Conservation (phyloP, 1,140 invertebrate genomes). For the Dreissena polymorpha region DNA sequence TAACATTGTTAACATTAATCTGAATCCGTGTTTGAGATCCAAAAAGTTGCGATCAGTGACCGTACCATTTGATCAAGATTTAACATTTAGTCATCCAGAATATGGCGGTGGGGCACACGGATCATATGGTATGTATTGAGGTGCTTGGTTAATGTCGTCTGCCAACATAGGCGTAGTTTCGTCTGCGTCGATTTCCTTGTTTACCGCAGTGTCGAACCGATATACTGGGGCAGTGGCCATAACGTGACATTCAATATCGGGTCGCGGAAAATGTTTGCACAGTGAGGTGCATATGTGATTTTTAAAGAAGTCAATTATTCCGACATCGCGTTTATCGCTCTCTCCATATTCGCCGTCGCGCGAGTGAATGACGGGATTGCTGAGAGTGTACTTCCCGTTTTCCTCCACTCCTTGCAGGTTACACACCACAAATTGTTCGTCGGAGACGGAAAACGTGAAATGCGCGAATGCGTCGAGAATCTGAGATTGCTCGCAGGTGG, state of each 20-base stretch:
- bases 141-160: background rate
- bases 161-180: background rate
- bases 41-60: too few relatives aligned
- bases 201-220: background rate
- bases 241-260: background rate
- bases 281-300: conserved; percentile 45
- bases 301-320: conserved; percentile 38
- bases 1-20: too few relatives aligned
- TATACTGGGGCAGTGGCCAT: background rate
- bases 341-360: conserved; percentile 23
- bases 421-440: conserved; percentile 38
- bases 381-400: conserved; percentile 23
- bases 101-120: conserved; percentile 19
- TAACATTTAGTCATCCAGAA: background rate
- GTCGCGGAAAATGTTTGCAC: conserved; percentile 36
- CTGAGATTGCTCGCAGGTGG: conserved; percentile 4
- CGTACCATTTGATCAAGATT: too few relatives aligned
- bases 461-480: conserved; percentile 40
- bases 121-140: conserved; percentile 3
- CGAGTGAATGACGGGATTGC: conserved; percentile 45
- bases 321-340: conserved; percentile 19
- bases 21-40: too few relatives aligned
- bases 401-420: conserved; percentile 45
- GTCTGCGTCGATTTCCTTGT: conserved; percentile 12
- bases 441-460: conserved; percentile 24